Conservation (phyloP, 30 jellyfish, hydroid and myxozoan species). For the Phacellophora camtschatica region DNA sequence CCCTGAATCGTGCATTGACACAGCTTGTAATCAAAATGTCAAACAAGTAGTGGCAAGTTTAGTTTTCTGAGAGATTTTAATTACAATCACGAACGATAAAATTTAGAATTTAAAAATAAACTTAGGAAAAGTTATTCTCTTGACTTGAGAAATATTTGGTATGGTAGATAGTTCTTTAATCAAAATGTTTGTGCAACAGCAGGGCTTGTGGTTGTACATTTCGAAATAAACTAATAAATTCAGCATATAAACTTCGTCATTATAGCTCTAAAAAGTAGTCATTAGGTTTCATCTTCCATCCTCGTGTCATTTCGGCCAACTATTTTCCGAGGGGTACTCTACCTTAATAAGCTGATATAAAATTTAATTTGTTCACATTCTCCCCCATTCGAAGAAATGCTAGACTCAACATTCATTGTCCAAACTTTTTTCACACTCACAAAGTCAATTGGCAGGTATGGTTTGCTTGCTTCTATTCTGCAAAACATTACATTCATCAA, state of each 20-base stretch:
- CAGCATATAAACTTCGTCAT: neutral
- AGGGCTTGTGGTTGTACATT: neutral
- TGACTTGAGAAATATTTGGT: too few species aligned
- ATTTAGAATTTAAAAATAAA: too few species aligned
- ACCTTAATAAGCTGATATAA: neutral
- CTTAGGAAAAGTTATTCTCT: too few species aligned
- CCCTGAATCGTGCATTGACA: too few species aligned
- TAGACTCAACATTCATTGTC: neutral
- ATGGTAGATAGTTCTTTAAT: too few species aligned
- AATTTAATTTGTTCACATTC: neutral
- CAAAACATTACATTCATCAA: too few species aligned
- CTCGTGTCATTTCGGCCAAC: neutral
- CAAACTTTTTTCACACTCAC: neutral
- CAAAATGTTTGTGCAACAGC: too few species aligned
- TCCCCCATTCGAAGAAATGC: constrained; percentile 6
- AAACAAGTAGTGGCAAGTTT: too few species aligned
- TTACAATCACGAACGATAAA: too few species aligned
- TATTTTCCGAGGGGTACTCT: neutral
- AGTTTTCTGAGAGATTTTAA: too few species aligned
- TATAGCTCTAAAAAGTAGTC: neutral
- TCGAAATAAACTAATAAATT: neutral
- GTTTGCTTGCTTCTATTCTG: neutral
- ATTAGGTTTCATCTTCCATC: neutral
- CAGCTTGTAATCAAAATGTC: too few species aligned
- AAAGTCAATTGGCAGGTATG: neutral